Evolutionary conservation across 2,797 vertebrate genomes (phyloP).

Genomic region (Crax fasciolata): DNA sequence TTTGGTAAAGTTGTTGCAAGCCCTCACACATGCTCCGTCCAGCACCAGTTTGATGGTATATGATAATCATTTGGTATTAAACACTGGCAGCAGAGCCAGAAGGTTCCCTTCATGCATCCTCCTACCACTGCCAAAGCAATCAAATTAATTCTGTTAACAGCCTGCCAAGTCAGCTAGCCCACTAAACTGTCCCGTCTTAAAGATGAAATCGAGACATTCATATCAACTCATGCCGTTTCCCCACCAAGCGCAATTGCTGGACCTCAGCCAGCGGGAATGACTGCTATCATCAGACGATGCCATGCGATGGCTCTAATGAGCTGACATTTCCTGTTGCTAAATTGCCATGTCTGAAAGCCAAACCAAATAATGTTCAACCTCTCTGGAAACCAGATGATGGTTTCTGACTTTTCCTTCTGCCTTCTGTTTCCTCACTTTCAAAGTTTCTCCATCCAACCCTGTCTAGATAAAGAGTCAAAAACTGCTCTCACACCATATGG

Average conservation of each 20-base stretch:
- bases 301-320: slow-evolving; percentile 76
- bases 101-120: slow-evolving; percentile 70
- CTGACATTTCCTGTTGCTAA: slow-evolving; percentile 83
- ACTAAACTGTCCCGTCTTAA: slow-evolving; percentile 66
- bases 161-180: slow-evolving; percentile 75
- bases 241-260: slow-evolving; percentile 51
- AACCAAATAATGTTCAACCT: slow-evolving; percentile 76
- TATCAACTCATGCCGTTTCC: slow-evolving; percentile 61
- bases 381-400: slow-evolving; percentile 59
- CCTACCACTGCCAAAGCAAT: slow-evolving; percentile 79
- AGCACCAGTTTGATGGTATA: slow-evolving; percentile 48
- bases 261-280: slow-evolving; percentile 46
- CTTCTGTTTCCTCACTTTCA: background rate
- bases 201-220: slow-evolving; percentile 67
- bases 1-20: slow-evolving; percentile 67
- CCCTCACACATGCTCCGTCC: slow-evolving; percentile 43
- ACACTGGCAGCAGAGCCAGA: slow-evolving; percentile 42
- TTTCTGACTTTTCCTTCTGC: slow-evolving; percentile 74
- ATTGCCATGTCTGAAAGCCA: slow-evolving; percentile 78
- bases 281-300: slow-evolving; percentile 66
- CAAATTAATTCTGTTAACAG: slow-evolving; percentile 79
- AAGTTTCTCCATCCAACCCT: background rate
- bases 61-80: slow-evolving; percentile 71
- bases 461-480: slow-evolving; percentile 31
- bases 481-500: slow-evolving; percentile 19